Evolutionary conservation across 1,140 invertebrate genomes (phyloP), one percentile per base, ranked within the genome.

Genomic region (Drosophila santomea): DNA sequence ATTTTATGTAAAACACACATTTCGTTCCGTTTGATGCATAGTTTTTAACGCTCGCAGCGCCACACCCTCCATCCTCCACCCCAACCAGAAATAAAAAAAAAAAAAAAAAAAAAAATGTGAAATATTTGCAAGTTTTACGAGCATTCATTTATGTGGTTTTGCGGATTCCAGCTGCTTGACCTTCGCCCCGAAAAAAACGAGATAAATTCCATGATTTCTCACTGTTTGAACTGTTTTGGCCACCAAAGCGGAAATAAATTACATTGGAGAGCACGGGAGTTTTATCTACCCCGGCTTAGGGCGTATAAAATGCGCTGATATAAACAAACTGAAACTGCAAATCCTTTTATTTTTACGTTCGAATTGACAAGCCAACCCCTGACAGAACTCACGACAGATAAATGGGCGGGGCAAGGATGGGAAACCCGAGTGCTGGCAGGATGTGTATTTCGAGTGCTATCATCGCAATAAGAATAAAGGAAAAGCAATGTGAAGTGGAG

Each of bases 1-100:
- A 84, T 90, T 89, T 89, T 88, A 88, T 88, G 84, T 90, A 90
- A 89, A 89, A 89, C 85, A 89, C 71, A 77, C 56, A 83, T 80
- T 88, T 74, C 25, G 64, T 89, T 89, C 78, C 43, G 62, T 80
- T 89, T 84, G 84, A 89, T 80, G 76, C 73, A 89, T 69, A 80
- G 80, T 89, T 83, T 77, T 76, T 81, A 63, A 59, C 39, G 67
- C 78, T 67, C 50, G 71, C 60, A 68, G 62, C 69, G 23, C 44
- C 14, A 10, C 35, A 8, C 28, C 25, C 41, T 58, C 60, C 44
- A 44, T 56, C 59, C 38, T 3, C 17, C 17, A 20, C 10, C 11
- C 20, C 43, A 10, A 25, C 45, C 59, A 44, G 38, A 28, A 66
- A 68, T 52, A 52, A 66, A 66, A 68, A 25, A 25, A 4, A 25